A percentile compares a stretch with the other conserved stretches of the same genome.
Evolutionary conservation across 2,113 vertebrate species (phyloP).

Genomic region (Eurypyga helias): DNA sequence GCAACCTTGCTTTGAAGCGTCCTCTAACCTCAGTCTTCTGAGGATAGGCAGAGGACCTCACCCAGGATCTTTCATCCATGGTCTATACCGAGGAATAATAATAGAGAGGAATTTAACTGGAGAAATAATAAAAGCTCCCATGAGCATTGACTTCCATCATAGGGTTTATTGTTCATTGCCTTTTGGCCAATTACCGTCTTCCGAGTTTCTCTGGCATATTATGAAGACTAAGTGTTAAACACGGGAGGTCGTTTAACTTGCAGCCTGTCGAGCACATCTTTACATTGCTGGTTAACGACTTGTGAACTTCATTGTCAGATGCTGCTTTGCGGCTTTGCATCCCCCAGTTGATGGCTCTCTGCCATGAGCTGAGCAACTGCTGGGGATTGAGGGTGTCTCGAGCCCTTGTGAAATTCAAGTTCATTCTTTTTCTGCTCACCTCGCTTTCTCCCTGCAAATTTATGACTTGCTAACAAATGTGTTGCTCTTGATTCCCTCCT

Average conservation of each 20-base stretch:
- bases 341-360: not conserved
- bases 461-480: conserved; percentile 68
- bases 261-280: conserved; percentile 39
- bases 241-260: conserved; percentile 42
- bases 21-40: not conserved
- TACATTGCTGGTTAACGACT: not conserved
- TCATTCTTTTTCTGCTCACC: conserved; percentile 38
- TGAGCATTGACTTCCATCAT: not conserved
- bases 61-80: not conserved
- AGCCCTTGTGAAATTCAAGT: conserved; percentile 53
- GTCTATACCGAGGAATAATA: not conserved
- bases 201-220: not conserved
- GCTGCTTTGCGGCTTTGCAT: not conserved
- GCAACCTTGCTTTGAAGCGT: not conserved
- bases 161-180: not conserved
- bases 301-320: conserved; percentile 33
- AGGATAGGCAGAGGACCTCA: not conserved
- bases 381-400: not conserved
- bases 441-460: conserved; percentile 60
- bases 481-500: conserved; percentile 58
- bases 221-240: conserved; percentile 1
- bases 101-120: not conserved
- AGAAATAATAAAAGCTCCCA: not conserved
- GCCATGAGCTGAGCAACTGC: conserved; percentile 25
- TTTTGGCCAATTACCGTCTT: not conserved